Conservation (phyloP, 2,888 invertebrate genomes). For the Diploptera punctata region DNA sequence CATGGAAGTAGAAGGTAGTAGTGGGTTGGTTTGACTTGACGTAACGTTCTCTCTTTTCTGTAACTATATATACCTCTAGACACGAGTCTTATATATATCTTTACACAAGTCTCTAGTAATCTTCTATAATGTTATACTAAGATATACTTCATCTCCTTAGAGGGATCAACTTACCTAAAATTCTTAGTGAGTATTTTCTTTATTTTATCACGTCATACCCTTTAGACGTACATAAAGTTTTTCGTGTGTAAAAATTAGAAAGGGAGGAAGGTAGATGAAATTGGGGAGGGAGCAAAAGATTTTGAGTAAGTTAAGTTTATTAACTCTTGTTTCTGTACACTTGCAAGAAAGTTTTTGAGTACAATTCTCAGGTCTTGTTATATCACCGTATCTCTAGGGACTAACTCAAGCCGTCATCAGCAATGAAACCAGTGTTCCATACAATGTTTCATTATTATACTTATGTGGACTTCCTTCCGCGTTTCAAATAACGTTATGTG, state of each 20-base stretch:
- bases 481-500: no score
- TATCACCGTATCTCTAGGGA: neutral
- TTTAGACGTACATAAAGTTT: constrained; percentile 7
- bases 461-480: neutral
- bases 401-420: neutral
- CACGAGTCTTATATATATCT: constrained; percentile 23
- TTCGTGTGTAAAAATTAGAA: constrained; percentile 15
- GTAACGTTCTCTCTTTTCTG: constrained; percentile 19
- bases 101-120: constrained; percentile 20
- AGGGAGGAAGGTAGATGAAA: no score
- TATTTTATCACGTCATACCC: constrained; percentile 18
- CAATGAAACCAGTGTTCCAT: neutral
- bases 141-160: constrained; percentile 25
- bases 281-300: neutral
- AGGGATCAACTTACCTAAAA: constrained; percentile 27
- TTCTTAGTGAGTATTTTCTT: constrained; percentile 25
- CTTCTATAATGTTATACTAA: constrained; percentile 28
- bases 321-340: constrained; percentile 3
- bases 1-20: no score
- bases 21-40: no score
- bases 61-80: constrained; percentile 15
- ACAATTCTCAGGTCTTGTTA: neutral
- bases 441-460: neutral
- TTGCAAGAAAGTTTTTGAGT: no score
- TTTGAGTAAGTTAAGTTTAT: constrained; percentile 8